Percentiles rank a stretch among this genome's conserved stretches.
Evolutionary conservation across 2,797 vertebrate species (phyloP).

Genomic region (Coracias cyanogaster): DNA sequence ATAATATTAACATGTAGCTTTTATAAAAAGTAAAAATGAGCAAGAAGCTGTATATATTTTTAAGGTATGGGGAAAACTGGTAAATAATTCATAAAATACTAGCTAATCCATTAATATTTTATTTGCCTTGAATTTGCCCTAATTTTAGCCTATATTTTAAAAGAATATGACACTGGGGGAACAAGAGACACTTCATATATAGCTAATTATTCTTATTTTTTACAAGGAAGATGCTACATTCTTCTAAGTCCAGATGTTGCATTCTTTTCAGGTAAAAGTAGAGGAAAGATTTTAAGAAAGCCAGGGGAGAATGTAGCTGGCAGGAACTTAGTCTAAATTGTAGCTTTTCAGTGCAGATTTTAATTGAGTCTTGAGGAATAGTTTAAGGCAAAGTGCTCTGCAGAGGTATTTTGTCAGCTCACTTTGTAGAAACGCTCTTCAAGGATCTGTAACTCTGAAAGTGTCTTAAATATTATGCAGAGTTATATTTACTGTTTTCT

Average conservation of each 20-base stretch:
- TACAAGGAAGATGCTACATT: neutral
- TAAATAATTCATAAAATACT: neutral
- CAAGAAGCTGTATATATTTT: neutral
- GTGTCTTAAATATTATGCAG: neutral
- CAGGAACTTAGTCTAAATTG: neutral
- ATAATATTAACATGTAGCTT: neutral
- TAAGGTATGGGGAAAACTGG: neutral
- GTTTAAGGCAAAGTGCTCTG: neutral
- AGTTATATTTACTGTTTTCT: neutral
- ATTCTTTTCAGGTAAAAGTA: neutral
- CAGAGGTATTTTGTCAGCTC: neutral
- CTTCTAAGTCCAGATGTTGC: neutral
- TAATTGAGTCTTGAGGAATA: neutral
- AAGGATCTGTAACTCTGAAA: neutral
- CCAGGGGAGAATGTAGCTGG: neutral
- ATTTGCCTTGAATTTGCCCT: neutral
- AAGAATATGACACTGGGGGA: neutral
- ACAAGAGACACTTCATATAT: neutral
- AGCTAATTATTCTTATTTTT: neutral
- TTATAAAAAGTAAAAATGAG: neutral
- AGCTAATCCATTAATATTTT: neutral
- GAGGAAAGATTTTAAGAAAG: neutral
- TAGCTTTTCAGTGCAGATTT: neutral
- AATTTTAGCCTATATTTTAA: neutral
- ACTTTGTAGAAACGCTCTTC: neutral